Conservation (phyloP, 2,888 invertebrate genomes). For the Parascotia fuliginaria region DNA sequence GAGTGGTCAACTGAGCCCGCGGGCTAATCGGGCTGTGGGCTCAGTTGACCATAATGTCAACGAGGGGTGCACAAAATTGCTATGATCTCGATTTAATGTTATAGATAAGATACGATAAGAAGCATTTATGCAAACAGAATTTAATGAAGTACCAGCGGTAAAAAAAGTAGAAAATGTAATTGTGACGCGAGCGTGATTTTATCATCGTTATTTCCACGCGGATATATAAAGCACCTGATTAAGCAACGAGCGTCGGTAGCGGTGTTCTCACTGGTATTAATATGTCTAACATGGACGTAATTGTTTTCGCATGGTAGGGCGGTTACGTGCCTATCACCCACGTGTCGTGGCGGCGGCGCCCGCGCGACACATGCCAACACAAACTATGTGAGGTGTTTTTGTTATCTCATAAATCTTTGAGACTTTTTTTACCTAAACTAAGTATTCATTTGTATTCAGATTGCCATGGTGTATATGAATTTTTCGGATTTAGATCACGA, state of each 20-base stretch:
- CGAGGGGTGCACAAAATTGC: too few relatives aligned
- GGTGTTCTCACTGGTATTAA: conserved; percentile 16
- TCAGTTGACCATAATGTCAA: too few relatives aligned
- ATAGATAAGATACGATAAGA: too few relatives aligned
- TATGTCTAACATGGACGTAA: conserved; percentile 26
- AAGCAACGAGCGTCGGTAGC: conserved; percentile 6
- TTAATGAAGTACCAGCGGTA: too few relatives aligned
- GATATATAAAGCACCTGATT: conserved; percentile 3
- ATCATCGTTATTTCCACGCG: not conserved
- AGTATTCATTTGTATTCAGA: not conserved
- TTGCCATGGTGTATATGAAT: not conserved
- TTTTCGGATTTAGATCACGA: not conserved
- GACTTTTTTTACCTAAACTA: conserved; percentile 26
- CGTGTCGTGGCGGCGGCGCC: conserved; percentile 34
- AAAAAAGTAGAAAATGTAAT: too few relatives aligned
- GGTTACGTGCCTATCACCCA: conserved; percentile 42
- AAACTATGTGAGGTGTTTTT: conserved; percentile 33
- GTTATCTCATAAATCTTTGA: conserved; percentile 20
- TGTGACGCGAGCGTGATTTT: not conserved
- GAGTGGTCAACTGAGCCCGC: too few relatives aligned
- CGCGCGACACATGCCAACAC: conserved; percentile 34
- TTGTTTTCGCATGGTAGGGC: conserved; percentile 47
- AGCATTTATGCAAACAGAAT: too few relatives aligned
- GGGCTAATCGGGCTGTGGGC: too few relatives aligned
- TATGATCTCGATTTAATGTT: too few relatives aligned